phyloP scores from a whole-genome alignment of 2,888 invertebrate species.

The Micropterix aruncella region DNA sequence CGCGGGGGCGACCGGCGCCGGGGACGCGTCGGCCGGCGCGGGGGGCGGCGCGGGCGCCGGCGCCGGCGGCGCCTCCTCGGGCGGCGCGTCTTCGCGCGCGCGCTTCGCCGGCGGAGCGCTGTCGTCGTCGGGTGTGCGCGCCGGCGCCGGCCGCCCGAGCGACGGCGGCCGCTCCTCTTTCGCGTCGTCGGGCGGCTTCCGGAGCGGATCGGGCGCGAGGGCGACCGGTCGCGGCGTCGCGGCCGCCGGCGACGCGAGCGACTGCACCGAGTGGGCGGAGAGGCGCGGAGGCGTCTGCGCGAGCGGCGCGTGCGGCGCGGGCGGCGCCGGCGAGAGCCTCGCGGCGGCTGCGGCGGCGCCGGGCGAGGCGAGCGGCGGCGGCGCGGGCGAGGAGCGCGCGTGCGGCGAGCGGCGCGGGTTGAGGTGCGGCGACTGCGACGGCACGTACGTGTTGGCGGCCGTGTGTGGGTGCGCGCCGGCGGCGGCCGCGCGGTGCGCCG shows the following conservation, averaged over 20 bases:
- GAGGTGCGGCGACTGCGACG: slow-evolving; percentile 12
- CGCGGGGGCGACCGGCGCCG: neutral
- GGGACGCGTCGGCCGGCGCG: slow-evolving; percentile 5
- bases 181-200: neutral
- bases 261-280: slow-evolving; percentile 5
- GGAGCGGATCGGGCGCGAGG: neutral
- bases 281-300: slow-evolving; percentile 6
- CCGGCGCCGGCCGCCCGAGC: neutral
- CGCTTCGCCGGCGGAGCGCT: neutral
- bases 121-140: neutral
- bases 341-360: slow-evolving; percentile 12
- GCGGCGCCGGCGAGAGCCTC: slow-evolving; percentile 11
- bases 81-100: neutral
- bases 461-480: slow-evolving; percentile 18
- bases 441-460: slow-evolving; percentile 19
- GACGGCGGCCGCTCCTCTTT: neutral
- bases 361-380: slow-evolving; percentile 12
- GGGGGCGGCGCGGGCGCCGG: slow-evolving; percentile 7
- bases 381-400: slow-evolving; percentile 14
- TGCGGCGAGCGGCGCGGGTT: slow-evolving; percentile 12
- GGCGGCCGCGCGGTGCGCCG: slow-evolving; percentile 10
- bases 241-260: neutral
- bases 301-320: slow-evolving; percentile 15
- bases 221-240: neutral
- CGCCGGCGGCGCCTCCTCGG: slow-evolving; percentile 13